A percentile compares a stretch with the other conserved stretches of the same genome.
Evolutionary conservation across 2,797 vertebrate species (phyloP).

Genomic region (Morelia viridis): DNA sequence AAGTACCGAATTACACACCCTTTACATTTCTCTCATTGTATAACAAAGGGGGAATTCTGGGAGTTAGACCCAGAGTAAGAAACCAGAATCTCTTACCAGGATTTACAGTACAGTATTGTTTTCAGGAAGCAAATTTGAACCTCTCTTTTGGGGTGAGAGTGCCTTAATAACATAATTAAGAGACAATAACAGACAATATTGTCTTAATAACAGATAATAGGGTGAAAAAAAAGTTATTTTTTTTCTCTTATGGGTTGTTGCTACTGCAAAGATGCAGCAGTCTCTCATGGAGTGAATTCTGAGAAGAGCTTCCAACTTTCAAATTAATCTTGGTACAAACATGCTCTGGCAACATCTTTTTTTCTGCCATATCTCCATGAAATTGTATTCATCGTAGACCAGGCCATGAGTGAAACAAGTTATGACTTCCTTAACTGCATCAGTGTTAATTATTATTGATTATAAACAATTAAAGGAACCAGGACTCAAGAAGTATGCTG

Average conservation of each 20-base stretch:
- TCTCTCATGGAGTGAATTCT: too few species aligned
- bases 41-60: neutral
- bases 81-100: slow-evolving; percentile 33
- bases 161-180: neutral
- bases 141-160: neutral
- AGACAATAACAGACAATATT: neutral
- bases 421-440: neutral
- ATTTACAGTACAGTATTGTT: neutral
- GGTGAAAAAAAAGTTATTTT: neutral
- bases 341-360: neutral
- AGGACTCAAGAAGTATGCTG: neutral
- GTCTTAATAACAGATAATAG: neutral
- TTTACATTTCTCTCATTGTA: neutral
- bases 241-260: neutral
- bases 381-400: neutral
- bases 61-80: neutral
- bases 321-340: neutral
- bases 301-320: too few species aligned
- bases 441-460: neutral
- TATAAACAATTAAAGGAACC: neutral
- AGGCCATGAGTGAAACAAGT: neutral
- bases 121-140: slow-evolving; percentile 14
- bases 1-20: neutral
- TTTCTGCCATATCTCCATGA: neutral
- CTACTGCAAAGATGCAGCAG: neutral